Base-by-base conservation (phyloP, 2,888 invertebrate species). In the Chymomyza fuscimana region DNA sequence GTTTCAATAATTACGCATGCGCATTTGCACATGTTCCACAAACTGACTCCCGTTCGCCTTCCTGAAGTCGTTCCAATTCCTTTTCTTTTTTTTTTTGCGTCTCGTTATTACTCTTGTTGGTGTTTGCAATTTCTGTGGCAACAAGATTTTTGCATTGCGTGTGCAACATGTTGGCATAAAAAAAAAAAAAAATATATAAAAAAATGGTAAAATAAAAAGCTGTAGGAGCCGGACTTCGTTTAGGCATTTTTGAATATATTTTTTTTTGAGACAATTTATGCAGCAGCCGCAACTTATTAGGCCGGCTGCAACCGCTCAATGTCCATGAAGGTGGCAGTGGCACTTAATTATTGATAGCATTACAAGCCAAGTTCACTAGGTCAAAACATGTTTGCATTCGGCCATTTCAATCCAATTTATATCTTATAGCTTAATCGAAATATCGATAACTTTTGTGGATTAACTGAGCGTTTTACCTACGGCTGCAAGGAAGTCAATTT, bases 121-220 rank as follows among this genome's bases (percentile, higher is more conserved):
- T 68, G 40, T 46, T 46, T 12, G 65, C 50, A 58, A 62, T 59
- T 25, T 61, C 73, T 72, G 70, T 65, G 61, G 72, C 65, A 89
- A 89, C 88, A 89, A 88, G 87, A 85, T 89, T 88, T 89, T 80
- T 79, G 81, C 84, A 87, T 88, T 89, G 88, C 89, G 88, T 89
- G 89, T 76, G 78, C 80, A 69, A 70, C 74, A 76, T 76, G 76
- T 73, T 69, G 74, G 64, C 54, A 70, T 79, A 79, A 79, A 81
- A 73, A 77, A 74, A 74, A 74, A 66, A 40, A 62, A 61, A 65
- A 56, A n/a, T n/a, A 40, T 29, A 60, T 3, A 51, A 16, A 15
- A 15, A 51, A 51, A 51, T 16, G 1, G 3, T 51, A 1, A 51
- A 15, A 16, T 16, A 51, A 7, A 32, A 32, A 32, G 6, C 32